Evolutionary conservation across 2,888 invertebrate genomes (phyloP), one percentile per base, ranked within the genome.

Genomic region (Selenia dentaria): DNA sequence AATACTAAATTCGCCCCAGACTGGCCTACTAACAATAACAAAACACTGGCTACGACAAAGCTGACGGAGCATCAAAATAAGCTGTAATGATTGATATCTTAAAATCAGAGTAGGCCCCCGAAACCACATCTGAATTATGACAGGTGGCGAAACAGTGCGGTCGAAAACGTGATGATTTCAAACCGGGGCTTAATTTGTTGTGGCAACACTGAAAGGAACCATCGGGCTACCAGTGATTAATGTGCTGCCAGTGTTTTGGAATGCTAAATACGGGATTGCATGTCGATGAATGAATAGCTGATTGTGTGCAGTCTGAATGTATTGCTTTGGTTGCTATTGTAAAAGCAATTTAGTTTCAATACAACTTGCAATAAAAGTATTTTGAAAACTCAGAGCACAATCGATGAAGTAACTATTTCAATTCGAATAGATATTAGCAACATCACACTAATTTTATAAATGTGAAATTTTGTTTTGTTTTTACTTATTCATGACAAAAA

Each of bases 101-200:
- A 9, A 43, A 10, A 42, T 12, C 5, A 22, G 16, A 44, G 29
- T 49, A 35, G 5, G 10, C 25, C 11, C 37, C 46, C 48, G 34
- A 54, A 64, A 62, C 45, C 33, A n/a, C 35, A 35, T 11, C 40
- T 32, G 35, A 58, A 76, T 79, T 77, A 79, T 78, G 75, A 77
- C 71, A 67, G 71, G 64, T 68, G 72, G 60, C 51, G 61, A 70
- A 76, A 78, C 76, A 74, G 75, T 75, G 70, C 57, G 70, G 74
- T 67, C 62, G 55, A 54, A 62, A 67, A 67, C 66, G 69, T 67
- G 69, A 76, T 78, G 67, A 73, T 70, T 70, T 53, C 57, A 55
- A 56, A 39, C 51, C 48, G 40, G 11, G 51, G 46, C 43, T 52
- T 56, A 54, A 57, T 60, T 57, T 50, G 56, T 56, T 60, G 47